Evolutionary conservation across 2,797 vertebrate species (phyloP), one percentile per base, ranked within the genome.

Genomic region (Channallabes apus): DNA sequence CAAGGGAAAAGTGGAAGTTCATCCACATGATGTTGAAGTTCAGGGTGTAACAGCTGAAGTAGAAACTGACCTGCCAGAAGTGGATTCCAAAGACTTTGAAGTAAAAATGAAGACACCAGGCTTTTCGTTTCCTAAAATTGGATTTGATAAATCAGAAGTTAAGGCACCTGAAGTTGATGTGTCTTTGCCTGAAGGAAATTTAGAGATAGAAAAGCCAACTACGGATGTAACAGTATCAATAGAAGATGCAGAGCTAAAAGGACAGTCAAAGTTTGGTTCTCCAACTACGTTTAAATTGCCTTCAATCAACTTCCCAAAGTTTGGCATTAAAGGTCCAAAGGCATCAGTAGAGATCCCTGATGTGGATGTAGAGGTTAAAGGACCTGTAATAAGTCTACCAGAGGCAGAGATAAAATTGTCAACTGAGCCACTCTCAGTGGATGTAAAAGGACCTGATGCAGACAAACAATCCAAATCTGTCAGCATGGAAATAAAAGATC

Each of bases 71-170:
- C 24, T 73, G 38, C 38, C 41, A 73, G 24, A 73, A 15, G 71
- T 73, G 1, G 12, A 17, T 51, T 51, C 71, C 9, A 73, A 73
- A 73, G 46, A 6, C 27, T 6, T 27, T 73, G 24, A 73, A 73
- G 5, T 17, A 6, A 73, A 54, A 73, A 73, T 8, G n/a, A 27
- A 54, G 71, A 51, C 71, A 54, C 41, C 71, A 54, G 71, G 71
- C 24, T 54, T 54, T 51, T 88, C 92, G 35, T 85, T 87, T 20
- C 73, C 85, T 0, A 89, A 35, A n/a, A 68, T 58, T 81, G 87
- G 20, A 1, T 61, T 89, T 62, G 64, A 84, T 80, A 0, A 86
- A 6, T 3, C 24, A 0, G n/a, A 85, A 18, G 58, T 6, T n/a
- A 89, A 73, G 64, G 64, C 4, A 0, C 0, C 0, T 4, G 77